Percentiles rank a stretch among this genome's conserved stretches.
phyloP scores from a whole-genome alignment of 37 sponge, comb jelly and placozoan genomes.

The Beroe ovata region DNA sequence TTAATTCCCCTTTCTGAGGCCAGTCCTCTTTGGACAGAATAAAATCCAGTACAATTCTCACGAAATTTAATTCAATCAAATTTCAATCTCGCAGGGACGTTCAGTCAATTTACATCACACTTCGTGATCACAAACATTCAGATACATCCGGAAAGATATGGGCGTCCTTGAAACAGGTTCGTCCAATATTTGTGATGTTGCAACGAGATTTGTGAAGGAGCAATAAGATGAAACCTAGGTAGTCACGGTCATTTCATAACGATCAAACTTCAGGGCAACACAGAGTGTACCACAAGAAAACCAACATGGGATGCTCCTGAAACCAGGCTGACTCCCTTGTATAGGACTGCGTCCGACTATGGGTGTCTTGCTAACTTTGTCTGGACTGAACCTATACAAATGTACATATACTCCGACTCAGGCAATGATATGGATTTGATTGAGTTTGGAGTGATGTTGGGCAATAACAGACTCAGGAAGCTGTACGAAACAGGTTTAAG shows the following conservation, averaged over 20 bases:
- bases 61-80: no score
- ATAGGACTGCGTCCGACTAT: neutral
- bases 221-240: no score
- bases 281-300: neutral
- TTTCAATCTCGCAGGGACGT: neutral
- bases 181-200: no score
- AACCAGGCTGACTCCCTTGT: neutral
- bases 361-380: neutral
- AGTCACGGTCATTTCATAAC: no score
- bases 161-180: no score
- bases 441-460: neutral
- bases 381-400: neutral
- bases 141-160: neutral
- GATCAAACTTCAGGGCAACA: no score
- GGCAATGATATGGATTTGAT: neutral
- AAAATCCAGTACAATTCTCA: no score
- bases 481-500: neutral
- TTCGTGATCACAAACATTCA: neutral
- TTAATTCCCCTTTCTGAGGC: no score
- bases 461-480: no score
- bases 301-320: neutral
- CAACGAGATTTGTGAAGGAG: no score
- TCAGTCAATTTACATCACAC: neutral
- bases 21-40: no score
- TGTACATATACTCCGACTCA: neutral